These are phyloP conservation scores for Myzus persicae DNA, from an alignment of 1,140 invertebrate species.

Conservation along the genomic window DNA sequence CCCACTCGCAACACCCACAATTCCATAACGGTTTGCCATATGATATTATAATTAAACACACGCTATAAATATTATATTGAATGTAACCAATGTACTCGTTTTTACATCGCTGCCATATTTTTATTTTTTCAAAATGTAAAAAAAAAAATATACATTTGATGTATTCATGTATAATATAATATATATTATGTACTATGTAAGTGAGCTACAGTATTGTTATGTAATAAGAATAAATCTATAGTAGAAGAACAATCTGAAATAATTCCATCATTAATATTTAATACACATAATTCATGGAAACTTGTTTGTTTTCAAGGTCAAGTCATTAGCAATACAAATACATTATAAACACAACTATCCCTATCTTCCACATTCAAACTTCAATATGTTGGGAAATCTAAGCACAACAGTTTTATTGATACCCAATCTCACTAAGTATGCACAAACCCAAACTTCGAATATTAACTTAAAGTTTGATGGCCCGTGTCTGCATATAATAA, in stretches of 20 bases:
- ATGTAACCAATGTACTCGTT: too few relatives aligned
- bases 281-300: background rate
- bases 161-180: too few relatives aligned
- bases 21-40: background rate
- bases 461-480: slow-evolving; percentile 10
- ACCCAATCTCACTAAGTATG: background rate
- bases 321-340: background rate
- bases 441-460: background rate
- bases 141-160: too few relatives aligned
- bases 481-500: background rate
- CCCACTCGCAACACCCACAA: background rate
- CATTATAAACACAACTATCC: background rate
- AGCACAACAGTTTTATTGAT: background rate
- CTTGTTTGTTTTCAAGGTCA: background rate
- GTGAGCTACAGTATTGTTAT: background rate
- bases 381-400: background rate
- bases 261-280: background rate
- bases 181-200: too few relatives aligned
- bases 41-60: background rate
- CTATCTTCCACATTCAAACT: background rate
- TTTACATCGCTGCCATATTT: too few relatives aligned
- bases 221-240: background rate
- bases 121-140: too few relatives aligned
- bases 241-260: background rate
- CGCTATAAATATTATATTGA: too few relatives aligned